Evolutionary conservation across 2,888 invertebrate species (phyloP).

Genomic region (Tryphoninae sp.): DNA sequence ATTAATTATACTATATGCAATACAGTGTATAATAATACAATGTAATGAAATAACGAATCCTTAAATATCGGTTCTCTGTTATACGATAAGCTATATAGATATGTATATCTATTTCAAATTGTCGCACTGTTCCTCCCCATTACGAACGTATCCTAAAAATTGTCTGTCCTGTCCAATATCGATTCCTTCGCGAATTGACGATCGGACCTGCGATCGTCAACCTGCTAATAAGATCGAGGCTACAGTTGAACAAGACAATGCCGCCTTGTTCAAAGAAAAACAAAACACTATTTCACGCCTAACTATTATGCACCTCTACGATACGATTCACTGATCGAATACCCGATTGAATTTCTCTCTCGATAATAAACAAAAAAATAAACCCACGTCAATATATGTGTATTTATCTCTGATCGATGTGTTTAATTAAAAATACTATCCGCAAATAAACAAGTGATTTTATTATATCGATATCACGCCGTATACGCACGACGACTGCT

Average conservation of each 20-base stretch:
- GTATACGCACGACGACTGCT: background rate
- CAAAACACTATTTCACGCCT: constrained; percentile 21
- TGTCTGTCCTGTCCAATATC: constrained; percentile 2
- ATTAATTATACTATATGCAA: constrained; percentile 37
- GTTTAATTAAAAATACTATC: constrained; percentile 51
- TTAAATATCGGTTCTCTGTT: constrained; percentile 26
- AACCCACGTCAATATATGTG: constrained; percentile 47
- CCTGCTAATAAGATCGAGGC: constrained; percentile 13
- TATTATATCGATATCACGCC: constrained; percentile 57
- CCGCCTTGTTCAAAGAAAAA: constrained; percentile 9
- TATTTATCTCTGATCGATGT: constrained; percentile 55
- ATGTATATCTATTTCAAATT: constrained; percentile 23
- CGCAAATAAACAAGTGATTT: constrained; percentile 54
- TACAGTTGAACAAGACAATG: background rate
- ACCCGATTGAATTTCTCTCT: constrained; percentile 51
- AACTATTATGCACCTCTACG: constrained; percentile 33
- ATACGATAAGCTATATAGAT: constrained; percentile 15
- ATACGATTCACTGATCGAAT: constrained; percentile 36
- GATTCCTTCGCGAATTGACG: constrained; percentile 15
- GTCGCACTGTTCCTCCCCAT: constrained; percentile 3
- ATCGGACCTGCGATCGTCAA: constrained; percentile 31
- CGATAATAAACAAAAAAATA: constrained; percentile 48
- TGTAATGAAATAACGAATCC: background rate
- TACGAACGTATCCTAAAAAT: constrained; percentile 1
- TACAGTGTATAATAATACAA: constrained; percentile 1